Conservation (phyloP, 2,888 invertebrate genomes). For the Callimorpha dominula region DNA sequence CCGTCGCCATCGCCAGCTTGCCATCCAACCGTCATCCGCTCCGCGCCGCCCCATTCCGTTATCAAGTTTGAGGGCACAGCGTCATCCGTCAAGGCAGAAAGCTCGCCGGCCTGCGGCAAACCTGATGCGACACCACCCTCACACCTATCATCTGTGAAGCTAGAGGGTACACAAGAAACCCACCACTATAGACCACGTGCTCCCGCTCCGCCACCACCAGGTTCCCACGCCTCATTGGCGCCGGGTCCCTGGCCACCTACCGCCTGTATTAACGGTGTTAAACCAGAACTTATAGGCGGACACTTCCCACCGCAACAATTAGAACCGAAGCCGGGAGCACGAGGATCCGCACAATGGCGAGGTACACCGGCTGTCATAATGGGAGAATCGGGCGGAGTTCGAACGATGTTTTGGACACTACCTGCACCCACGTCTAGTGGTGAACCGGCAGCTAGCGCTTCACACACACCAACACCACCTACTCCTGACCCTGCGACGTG, state of each 20-base stretch:
- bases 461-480: constrained; percentile 86
- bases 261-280: constrained; percentile 91
- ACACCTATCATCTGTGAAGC: constrained; percentile 82
- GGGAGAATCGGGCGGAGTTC: constrained; percentile 96
- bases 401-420: constrained; percentile 90
- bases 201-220: constrained; percentile 80
- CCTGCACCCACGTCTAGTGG: constrained; percentile 86
- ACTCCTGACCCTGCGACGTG: constrained; percentile 83
- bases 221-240: constrained; percentile 70
- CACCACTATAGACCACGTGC: constrained; percentile 76
- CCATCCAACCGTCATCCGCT: constrained; percentile 86
- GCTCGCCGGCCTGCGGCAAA: constrained; percentile 65
- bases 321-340: constrained; percentile 73
- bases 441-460: constrained; percentile 81
- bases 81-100: constrained; percentile 71
- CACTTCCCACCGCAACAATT: constrained; percentile 83
- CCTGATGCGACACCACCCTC: constrained; percentile 67
- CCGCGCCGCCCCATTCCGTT: constrained; percentile 86
- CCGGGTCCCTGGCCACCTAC: constrained; percentile 86
- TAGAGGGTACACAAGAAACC: constrained; percentile 72
- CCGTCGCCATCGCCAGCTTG: constrained; percentile 78
- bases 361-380: constrained; percentile 96
- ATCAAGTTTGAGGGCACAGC: constrained; percentile 87
- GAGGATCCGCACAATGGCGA: constrained; percentile 82
- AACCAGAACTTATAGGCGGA: constrained; percentile 93